Conservation (phyloP, 2,888 invertebrate genomes). For the Heliconius ethilla region DNA sequence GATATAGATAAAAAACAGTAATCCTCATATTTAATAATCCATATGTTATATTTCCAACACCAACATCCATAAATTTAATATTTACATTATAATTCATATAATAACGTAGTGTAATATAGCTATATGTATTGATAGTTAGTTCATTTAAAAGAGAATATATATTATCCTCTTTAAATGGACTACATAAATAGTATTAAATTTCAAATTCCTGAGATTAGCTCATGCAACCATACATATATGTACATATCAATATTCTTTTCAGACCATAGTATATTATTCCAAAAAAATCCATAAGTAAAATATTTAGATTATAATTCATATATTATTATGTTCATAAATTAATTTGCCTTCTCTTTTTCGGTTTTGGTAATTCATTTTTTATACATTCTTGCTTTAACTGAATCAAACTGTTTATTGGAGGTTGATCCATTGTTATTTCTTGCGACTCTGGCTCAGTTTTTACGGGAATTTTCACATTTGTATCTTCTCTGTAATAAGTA, state of each 20-base stretch:
- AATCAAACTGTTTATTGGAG: conserved; percentile 24
- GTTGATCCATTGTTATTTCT: conserved; percentile 36
- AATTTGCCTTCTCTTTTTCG: conserved; percentile 45
- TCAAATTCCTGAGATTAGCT: no score
- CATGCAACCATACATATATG: no score
- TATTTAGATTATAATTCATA: not conserved
- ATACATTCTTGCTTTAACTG: conserved; percentile 44
- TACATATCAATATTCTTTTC: not conserved
- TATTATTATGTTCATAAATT: conserved; percentile 36
- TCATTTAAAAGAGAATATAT: no score
- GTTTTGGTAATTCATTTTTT: conserved; percentile 40
- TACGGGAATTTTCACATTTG: conserved; percentile 13
- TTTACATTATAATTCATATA: not conserved
- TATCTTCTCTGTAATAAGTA: conserved; percentile 33
- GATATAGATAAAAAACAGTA: no score
- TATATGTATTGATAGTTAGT: no score
- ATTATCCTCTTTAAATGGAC: no score
- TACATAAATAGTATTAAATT: no score
- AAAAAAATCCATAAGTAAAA: not conserved
- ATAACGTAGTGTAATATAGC: not conserved
- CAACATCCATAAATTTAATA: not conserved
- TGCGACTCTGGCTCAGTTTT: conserved; percentile 47
- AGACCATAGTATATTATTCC: not conserved
- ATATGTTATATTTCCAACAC: not conserved
- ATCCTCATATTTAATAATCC: not conserved